Percentiles rank a stretch among this genome's conserved stretches.
These are phyloP conservation scores for Sabatieria punctata DNA, from an alignment of 2,888 invertebrate genomes.

Conservation along the genomic window DNA sequence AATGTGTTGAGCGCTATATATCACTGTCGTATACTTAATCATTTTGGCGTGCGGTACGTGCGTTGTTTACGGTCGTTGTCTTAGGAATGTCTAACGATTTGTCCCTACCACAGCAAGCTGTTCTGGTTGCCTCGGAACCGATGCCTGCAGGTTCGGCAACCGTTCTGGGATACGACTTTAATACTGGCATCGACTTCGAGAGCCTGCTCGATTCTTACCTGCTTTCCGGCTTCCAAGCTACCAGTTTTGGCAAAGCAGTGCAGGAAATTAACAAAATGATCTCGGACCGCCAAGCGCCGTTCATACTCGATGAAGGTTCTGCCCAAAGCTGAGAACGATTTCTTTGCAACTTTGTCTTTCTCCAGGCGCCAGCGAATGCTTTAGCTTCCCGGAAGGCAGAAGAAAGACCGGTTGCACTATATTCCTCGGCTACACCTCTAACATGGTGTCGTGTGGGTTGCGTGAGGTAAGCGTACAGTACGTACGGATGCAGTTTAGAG, in stretches of 20 bases:
- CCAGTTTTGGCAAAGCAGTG: conserved; percentile 75
- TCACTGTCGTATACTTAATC: too few relatives aligned
- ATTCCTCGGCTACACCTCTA: conserved; percentile 91
- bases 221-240: conserved; percentile 87
- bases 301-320: not conserved
- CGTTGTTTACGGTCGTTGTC: conserved; percentile 17
- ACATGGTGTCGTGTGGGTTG: conserved; percentile 83
- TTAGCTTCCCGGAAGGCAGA: too few relatives aligned
- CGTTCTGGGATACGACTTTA: conserved; percentile 69
- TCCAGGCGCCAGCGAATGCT: too few relatives aligned
- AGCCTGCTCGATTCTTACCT: conserved; percentile 60
- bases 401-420: conserved; percentile 56
- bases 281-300: conserved; percentile 12
- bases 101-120: conserved; percentile 5
- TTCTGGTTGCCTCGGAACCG: conserved; percentile 7
- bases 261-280: conserved; percentile 81
- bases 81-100: conserved; percentile 3
- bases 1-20: too few relatives aligned
- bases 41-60: too few relatives aligned
- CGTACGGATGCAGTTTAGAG: not conserved
- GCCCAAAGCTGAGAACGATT: not conserved
- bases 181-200: conserved; percentile 54
- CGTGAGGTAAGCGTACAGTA: conserved; percentile 45
- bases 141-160: conserved; percentile 1
- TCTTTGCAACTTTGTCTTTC: too few relatives aligned